phyloP scores from a whole-genome alignment of 2,797 vertebrate species.

The Meriones psammophilus region DNA sequence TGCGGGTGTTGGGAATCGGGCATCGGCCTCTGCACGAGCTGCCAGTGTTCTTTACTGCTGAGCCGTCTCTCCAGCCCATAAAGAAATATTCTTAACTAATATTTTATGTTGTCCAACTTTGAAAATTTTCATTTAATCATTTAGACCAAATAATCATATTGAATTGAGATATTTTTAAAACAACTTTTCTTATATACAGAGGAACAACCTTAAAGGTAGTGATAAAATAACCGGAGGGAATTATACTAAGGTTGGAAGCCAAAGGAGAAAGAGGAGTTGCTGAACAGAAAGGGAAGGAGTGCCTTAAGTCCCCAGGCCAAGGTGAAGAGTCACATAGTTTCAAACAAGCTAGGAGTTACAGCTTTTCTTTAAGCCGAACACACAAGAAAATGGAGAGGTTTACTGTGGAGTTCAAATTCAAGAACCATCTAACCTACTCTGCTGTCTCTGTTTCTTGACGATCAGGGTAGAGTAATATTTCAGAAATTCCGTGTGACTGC shows the following conservation, averaged over 20 bases:
- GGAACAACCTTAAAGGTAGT: background rate
- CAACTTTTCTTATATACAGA: background rate
- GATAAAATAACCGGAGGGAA: background rate
- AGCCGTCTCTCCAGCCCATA: background rate
- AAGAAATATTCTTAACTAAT: constrained; percentile 2
- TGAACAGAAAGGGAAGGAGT: background rate
- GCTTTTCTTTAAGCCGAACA: background rate
- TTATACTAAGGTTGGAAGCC: background rate
- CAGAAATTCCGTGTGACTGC: background rate
- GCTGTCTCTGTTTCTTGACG: background rate
- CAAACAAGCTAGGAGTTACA: background rate
- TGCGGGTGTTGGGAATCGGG: background rate
- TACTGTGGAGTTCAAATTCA: background rate
- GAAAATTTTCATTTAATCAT: constrained; percentile 45
- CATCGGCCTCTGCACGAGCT: background rate
- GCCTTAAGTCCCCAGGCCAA: background rate
- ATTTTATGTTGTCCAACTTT: constrained; percentile 30
- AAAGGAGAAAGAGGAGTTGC: background rate
- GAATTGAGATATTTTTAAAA: background rate
- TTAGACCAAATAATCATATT: background rate
- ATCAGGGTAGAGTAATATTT: background rate
- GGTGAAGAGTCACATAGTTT: background rate
- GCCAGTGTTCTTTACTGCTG: background rate
- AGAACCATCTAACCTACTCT: background rate
- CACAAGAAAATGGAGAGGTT: background rate